Evolutionary conservation across 1,140 invertebrate genomes (phyloP).

Genomic region (Lucilia sericata): DNA sequence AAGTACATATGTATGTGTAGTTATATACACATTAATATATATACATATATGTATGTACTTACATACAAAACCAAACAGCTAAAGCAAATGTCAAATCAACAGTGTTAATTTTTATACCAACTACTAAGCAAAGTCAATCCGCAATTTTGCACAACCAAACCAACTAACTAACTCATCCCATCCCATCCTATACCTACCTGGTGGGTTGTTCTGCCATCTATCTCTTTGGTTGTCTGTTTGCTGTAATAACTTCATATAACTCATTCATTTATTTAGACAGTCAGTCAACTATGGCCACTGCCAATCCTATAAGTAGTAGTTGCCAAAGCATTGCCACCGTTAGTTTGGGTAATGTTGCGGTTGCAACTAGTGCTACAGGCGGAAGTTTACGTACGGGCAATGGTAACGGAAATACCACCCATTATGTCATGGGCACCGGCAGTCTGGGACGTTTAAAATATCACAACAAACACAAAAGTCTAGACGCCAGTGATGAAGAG

Average conservation of each 20-base stretch:
- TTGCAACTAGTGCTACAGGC: slow-evolving; percentile 50
- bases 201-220: too few relatives aligned
- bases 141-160: neutral
- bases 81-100: slow-evolving; percentile 29
- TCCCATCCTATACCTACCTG: neutral
- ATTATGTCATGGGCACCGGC: slow-evolving; percentile 64
- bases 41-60: too few relatives aligned
- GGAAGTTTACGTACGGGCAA: slow-evolving; percentile 41
- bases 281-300: slow-evolving; percentile 42
- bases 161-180: neutral
- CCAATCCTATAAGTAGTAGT: slow-evolving; percentile 60
- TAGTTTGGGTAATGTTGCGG: slow-evolving; percentile 56
- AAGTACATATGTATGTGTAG: too few relatives aligned
- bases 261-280: neutral
- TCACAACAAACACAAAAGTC: slow-evolving; percentile 58
- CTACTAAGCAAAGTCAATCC: neutral
- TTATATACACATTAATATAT: too few relatives aligned
- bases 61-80: neutral
- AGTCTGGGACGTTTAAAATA: slow-evolving; percentile 64
- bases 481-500: slow-evolving; percentile 65
- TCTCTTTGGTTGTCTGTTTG: too few relatives aligned
- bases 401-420: slow-evolving; percentile 43
- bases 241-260: too few relatives aligned
- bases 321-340: slow-evolving; percentile 64
- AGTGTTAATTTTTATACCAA: slow-evolving; percentile 22